Percentiles rank a stretch among this genome's conserved stretches.
phyloP scores from a whole-genome alignment of 2,113 vertebrate genomes.

The Arvicanthis niloticus region DNA sequence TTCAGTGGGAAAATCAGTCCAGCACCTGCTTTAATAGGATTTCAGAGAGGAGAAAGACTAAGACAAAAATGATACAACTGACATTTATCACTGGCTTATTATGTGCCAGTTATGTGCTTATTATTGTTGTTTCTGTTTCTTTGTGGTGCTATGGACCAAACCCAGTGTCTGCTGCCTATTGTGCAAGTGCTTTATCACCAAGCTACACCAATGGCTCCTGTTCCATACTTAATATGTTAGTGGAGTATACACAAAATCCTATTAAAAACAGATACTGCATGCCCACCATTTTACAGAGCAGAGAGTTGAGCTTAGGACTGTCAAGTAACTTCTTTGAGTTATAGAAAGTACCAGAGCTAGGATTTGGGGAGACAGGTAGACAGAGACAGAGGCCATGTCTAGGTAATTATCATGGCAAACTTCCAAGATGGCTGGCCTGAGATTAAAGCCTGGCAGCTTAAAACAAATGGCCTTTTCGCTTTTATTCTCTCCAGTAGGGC shows the following conservation, averaged over 20 bases:
- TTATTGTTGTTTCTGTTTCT: background rate
- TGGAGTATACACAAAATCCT: background rate
- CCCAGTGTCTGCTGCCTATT: background rate
- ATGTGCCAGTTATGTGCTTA: background rate
- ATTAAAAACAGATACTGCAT: background rate
- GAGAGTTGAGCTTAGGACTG: background rate
- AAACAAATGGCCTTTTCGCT: background rate
- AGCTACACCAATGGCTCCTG: background rate
- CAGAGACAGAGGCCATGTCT: background rate
- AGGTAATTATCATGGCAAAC: background rate
- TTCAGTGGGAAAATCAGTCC: slow-evolving; percentile 9
- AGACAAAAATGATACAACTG: background rate
- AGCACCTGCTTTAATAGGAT: background rate
- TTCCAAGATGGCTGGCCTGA: background rate
- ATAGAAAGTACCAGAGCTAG: background rate
- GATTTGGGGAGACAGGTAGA: background rate
- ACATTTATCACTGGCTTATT: background rate
- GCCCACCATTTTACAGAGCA: background rate
- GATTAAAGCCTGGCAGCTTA: background rate
- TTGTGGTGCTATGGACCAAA: background rate
- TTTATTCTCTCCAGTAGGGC: background rate
- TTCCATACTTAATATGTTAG: background rate
- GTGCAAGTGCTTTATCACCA: background rate
- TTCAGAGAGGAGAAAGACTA: background rate
- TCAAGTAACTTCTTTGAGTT: background rate